These are phyloP conservation scores for Octonoba sinensis DNA, from an alignment of 2,888 invertebrate genomes.

Conservation along the genomic window DNA sequence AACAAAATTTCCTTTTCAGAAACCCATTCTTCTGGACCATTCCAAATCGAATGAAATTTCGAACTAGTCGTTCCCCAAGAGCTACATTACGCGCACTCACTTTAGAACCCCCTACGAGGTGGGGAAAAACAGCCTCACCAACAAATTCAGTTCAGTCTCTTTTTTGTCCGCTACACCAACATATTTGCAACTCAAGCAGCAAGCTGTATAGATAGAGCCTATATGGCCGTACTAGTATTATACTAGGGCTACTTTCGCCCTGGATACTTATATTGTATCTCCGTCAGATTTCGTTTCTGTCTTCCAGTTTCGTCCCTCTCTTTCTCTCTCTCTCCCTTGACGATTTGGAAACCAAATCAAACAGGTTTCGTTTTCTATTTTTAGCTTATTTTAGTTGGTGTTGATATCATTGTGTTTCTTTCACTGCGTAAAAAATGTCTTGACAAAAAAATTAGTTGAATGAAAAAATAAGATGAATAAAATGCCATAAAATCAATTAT, in stretches of 20 bases:
- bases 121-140: slow-evolving; percentile 21
- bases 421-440: too few relatives aligned
- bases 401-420: too few relatives aligned
- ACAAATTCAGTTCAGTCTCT: slow-evolving; percentile 47
- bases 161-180: slow-evolving; percentile 58
- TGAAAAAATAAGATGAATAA: too few relatives aligned
- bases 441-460: too few relatives aligned
- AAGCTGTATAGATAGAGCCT: slow-evolving; percentile 3
- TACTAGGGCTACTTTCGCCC: too few relatives aligned
- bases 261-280: slow-evolving; percentile 10
- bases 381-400: background rate
- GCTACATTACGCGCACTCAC: slow-evolving; percentile 38
- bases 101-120: slow-evolving; percentile 15
- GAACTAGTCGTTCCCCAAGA: slow-evolving; percentile 42
- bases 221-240: background rate
- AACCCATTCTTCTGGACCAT: slow-evolving; percentile 56
- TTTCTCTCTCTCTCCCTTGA: background rate
- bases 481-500: too few relatives aligned
- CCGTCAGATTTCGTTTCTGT: background rate
- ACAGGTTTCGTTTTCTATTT: slow-evolving; percentile 4
- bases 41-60: slow-evolving; percentile 56
- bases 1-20: slow-evolving; percentile 49
- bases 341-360: slow-evolving; percentile 33
- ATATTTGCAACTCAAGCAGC: slow-evolving; percentile 59
- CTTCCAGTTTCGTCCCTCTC: background rate